phyloP scores from a whole-genome alignment of 2,113 vertebrate species.

The Trachemys scripta region DNA sequence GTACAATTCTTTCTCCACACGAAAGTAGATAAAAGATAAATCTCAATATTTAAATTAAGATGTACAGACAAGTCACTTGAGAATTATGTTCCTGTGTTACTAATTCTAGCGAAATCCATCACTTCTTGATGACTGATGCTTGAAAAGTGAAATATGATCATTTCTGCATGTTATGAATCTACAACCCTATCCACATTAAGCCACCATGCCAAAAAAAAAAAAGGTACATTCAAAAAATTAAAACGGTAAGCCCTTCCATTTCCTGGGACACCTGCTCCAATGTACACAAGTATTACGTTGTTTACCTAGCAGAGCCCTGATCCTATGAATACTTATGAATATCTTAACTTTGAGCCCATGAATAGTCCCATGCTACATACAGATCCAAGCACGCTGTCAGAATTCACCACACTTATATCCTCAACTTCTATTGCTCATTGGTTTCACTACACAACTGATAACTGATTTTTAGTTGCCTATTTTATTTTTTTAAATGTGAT shows the following conservation, averaged over 20 bases:
- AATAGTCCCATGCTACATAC: background rate
- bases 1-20: background rate
- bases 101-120: background rate
- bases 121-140: background rate
- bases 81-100: background rate
- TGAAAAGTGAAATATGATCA: background rate
- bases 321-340: background rate
- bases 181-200: background rate
- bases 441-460: background rate
- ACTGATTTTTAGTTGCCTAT: background rate
- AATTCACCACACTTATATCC: background rate
- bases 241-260: background rate
- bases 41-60: background rate
- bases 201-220: background rate
- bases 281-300: background rate
- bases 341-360: background rate
- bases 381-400: background rate
- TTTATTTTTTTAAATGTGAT: background rate
- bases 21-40: background rate
- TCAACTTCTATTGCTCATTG: background rate
- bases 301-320: background rate
- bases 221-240: too few species aligned
- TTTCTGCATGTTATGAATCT: background rate
- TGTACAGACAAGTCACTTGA: background rate
- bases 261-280: background rate